Conservation (phyloP, 2,888 invertebrate genomes). For the Listrodromus nycthemerus region DNA sequence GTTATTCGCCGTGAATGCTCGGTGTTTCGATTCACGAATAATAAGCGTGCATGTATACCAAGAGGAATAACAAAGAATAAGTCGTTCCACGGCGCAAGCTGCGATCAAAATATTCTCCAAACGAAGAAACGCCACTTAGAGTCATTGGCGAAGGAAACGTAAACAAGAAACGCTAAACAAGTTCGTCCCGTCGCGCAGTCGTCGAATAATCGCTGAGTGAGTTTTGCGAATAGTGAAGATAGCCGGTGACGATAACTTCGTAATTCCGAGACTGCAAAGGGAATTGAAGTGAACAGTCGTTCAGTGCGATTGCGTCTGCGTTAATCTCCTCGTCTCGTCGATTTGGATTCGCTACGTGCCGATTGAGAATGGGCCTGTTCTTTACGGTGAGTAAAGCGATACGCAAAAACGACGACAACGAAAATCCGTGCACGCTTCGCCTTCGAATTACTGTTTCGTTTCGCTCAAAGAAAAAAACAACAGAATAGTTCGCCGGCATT, state of each 20-base stretch:
- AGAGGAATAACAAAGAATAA: background rate
- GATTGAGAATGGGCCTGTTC: conserved; percentile 47
- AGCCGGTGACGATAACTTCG: background rate
- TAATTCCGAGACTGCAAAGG: background rate
- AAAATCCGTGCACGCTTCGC: background rate
- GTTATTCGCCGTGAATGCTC: conserved; percentile 13
- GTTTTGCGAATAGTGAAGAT: background rate
- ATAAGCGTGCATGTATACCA: background rate
- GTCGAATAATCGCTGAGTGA: background rate
- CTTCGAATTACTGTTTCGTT: conserved; percentile 2
- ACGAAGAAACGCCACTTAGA: background rate
- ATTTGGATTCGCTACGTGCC: conserved; percentile 49
- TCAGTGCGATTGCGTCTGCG: background rate
- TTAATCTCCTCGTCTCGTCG: conserved; percentile 41
- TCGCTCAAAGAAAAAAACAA: background rate
- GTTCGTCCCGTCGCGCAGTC: background rate
- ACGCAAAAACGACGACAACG: background rate
- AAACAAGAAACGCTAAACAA: background rate
- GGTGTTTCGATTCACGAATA: background rate
- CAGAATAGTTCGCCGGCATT: too few relatives aligned
- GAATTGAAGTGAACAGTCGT: conserved; percentile 8
- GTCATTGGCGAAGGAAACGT: background rate
- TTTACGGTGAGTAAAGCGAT: conserved; percentile 63
- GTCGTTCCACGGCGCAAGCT: background rate
- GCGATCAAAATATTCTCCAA: background rate